Evolutionary conservation across 2,888 invertebrate genomes (phyloP), one percentile per base, ranked within the genome.

Genomic region (Drosophila mayaguana): DNA sequence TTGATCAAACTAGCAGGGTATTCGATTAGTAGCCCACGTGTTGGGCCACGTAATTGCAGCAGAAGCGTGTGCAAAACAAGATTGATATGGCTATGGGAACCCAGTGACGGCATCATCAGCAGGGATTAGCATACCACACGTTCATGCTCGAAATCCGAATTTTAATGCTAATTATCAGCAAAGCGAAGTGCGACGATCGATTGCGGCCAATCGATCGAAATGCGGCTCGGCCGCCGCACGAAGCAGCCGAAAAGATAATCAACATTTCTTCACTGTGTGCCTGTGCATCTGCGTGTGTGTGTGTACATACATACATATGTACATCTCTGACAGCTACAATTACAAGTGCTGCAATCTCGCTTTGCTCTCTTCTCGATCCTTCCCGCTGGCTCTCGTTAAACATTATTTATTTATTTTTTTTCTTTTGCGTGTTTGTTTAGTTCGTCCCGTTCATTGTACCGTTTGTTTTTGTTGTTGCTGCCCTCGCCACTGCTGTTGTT

Each of bases 131-230:
- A 78, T 74, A 69, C 62, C 63, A 68, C 28, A 38, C 22, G 69
- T 12, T 32, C 18, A 42, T 42, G 50, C 11, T 38, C 45, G 51
- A 72, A 40, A 51, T 12, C 34, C 45, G 51, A 72, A 40, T 50
- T 59, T 56, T 28, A 75, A 76, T 65, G 75, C 57, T 79, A 75
- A 77, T 77, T 76, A 74, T 68, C 63, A 54, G 53, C 40, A 48
- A 75, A 60, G 54, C 40, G 67, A 59, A 62, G 53, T 43, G 67
- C 50, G 63, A 56, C 48, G 69, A 50, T 53, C 63, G 45, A 63
- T 63, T 46, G 46, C 48, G 45, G 14, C 43, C 32, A 43, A 54
- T 63, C 54, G 63, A 78, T 50, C 42, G 51, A 48, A 36, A 20
- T 36, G 36, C 36, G 16, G n/a, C 45, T n/a, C n/a, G n/a, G 14